Base-by-base conservation (phyloP, 2,797 vertebrate species). In the Urosaurus nigricauda region DNA sequence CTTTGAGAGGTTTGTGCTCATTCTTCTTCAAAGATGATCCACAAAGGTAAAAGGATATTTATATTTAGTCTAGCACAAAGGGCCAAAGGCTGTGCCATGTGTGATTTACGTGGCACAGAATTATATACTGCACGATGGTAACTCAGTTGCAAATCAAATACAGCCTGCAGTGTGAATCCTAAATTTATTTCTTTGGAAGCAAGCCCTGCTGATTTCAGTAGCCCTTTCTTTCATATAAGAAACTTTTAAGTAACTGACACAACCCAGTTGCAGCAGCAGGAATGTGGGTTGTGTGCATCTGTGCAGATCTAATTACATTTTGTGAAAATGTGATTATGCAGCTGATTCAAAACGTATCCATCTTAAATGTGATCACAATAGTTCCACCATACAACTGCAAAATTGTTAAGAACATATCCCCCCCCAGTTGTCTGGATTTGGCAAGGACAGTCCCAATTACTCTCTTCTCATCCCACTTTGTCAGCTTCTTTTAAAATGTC, bases 11-110 rank as follows among this genome's bases (percentile, higher is more conserved):
- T 87, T 92, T 93, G 26, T 90, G 88, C 75, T 90, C 32, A 79
- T 88, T 82, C 32, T 29, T 51, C 35, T 9, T 86, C 43, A 92
- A 92, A 93, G 75, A 60, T 88, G 84, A 94, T 83, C 19, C 68
- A 85, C 86, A 94, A 88, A 88, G 81, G 85, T 2, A 70, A 88
- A 81, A 92, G 53, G 35, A 74, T 78, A 35, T 89, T 82, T 88
- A 35, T 89, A 81, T 78, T 87, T 37, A 35, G 77, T 74, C 86
- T 82, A 79, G 73, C 40, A 81, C 80, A 85, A 84, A 63, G 74
- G 70, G 84, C 74, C 91, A 77, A 37, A 83, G 40, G 71, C 80
- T 88, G 53, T 0, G 1, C 77, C 40, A 92, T 90, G 58, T 86
- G 77, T 90, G 83, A 47, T 91, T 83, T 17, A 82, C 87, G 58